phyloP scores from a whole-genome alignment of 2,888 invertebrate species.

The Drosophila demipolita region DNA sequence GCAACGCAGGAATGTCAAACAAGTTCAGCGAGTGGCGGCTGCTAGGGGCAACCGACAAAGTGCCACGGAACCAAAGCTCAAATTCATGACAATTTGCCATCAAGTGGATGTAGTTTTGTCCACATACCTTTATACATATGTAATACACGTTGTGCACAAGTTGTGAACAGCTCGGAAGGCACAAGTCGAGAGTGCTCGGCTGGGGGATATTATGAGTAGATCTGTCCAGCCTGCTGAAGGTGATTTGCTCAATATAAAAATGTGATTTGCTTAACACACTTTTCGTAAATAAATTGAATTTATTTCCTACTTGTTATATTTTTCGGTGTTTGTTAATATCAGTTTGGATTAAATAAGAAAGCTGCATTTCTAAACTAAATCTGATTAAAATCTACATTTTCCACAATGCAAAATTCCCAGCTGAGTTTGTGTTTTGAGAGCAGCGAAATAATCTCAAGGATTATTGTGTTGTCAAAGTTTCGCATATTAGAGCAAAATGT shows the following conservation, averaged over 20 bases:
- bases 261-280: background rate
- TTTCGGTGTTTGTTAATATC: background rate
- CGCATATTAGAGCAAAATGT: slow-evolving; percentile 22
- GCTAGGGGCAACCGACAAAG: slow-evolving; percentile 68
- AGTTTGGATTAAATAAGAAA: background rate
- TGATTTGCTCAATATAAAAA: background rate
- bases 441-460: slow-evolving; percentile 17
- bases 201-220: background rate
- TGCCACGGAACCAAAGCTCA: slow-evolving; percentile 23
- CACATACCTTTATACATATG: background rate
- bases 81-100: slow-evolving; percentile 48
- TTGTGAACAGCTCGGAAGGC: background rate
- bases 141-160: background rate
- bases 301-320: background rate
- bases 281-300: background rate
- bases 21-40: slow-evolving; percentile 71
- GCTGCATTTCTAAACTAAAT: background rate
- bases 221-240: background rate
- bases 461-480: slow-evolving; percentile 8
- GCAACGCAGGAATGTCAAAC: slow-evolving; percentile 62
- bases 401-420: background rate
- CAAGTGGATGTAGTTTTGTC: slow-evolving; percentile 24
- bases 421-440: background rate
- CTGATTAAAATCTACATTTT: background rate
- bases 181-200: background rate